A percentile compares a stretch with the other conserved stretches of the same genome.
Conservation (phyloP, 2,113 vertebrate genomes). For the Esox niger region DNA sequence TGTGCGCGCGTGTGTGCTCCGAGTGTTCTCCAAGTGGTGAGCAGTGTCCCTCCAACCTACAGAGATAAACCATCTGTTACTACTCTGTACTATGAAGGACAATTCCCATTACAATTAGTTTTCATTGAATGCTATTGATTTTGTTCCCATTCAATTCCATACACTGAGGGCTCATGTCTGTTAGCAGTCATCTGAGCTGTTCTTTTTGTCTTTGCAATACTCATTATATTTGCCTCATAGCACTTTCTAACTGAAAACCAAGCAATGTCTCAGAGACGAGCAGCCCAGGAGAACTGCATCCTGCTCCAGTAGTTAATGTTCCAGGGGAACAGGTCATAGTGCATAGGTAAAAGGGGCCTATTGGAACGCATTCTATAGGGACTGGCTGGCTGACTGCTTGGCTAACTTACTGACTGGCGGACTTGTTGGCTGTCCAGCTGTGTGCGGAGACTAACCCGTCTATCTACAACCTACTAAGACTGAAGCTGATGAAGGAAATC, state of each 20-base stretch:
- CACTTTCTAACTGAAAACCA: slow-evolving; percentile 56
- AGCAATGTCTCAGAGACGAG: no score
- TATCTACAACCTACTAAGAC: slow-evolving; percentile 64
- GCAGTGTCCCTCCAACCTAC: no score
- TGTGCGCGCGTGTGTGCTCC: no score
- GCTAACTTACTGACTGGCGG: slow-evolving; percentile 29
- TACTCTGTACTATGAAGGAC: slow-evolving; percentile 46
- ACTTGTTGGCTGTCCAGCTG: slow-evolving; percentile 53
- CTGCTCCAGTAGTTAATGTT: no score
- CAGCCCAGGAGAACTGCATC: no score
- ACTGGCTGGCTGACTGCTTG: not conserved
- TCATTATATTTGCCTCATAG: slow-evolving; percentile 73
- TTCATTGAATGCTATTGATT: slow-evolving; percentile 78
- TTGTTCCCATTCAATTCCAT: slow-evolving; percentile 70
- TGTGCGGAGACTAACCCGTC: slow-evolving; percentile 57
- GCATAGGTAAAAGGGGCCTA: slow-evolving; percentile 20
- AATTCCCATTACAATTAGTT: slow-evolving; percentile 70
- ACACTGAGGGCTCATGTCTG: slow-evolving; percentile 70
- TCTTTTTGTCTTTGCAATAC: slow-evolving; percentile 75
- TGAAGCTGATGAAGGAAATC: slow-evolving; percentile 73
- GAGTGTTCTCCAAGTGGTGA: no score
- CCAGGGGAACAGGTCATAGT: no score
- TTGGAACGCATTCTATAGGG: slow-evolving; percentile 59
- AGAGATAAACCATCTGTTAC: no score
- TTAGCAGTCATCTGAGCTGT: slow-evolving; percentile 72